A percentile compares a stretch with the other conserved stretches of the same genome.
Conservation (phyloP, 2,797 vertebrate species). For the Heteromormyrus szaboi region DNA sequence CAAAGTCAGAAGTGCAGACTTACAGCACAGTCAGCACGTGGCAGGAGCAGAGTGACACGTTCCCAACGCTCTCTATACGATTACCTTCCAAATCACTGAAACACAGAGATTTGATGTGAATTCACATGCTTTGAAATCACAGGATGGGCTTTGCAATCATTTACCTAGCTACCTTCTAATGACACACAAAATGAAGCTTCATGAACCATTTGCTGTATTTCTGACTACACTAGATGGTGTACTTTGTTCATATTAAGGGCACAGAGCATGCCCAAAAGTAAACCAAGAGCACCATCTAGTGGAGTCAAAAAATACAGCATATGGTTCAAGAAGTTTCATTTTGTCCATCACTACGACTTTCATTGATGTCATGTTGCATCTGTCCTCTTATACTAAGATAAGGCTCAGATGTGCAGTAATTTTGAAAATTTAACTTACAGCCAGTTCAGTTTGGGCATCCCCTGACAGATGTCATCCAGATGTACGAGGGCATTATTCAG, state of each 20-base stretch:
- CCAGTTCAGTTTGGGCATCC: slow-evolving; percentile 87
- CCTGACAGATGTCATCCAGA: slow-evolving; percentile 79
- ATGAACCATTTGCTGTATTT: background rate
- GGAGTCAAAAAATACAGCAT: background rate
- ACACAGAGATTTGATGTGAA: background rate
- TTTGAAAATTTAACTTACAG: slow-evolving; percentile 67
- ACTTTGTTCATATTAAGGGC: background rate
- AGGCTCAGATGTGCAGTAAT: background rate
- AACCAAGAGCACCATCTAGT: background rate
- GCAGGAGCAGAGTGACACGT: slow-evolving; percentile 80
- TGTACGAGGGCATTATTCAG: slow-evolving; percentile 78
- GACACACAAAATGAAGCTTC: background rate
- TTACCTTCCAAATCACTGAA: slow-evolving; percentile 88
- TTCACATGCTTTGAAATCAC: background rate
- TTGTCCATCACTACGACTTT: background rate
- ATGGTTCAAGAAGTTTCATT: background rate
- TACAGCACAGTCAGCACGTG: slow-evolving; percentile 85
- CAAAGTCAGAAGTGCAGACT: slow-evolving; percentile 48
- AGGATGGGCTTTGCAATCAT: background rate
- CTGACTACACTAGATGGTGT: background rate
- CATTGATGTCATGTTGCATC: background rate
- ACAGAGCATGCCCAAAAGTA: background rate
- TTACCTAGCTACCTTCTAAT: background rate
- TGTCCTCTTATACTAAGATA: background rate
- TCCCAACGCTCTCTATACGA: slow-evolving; percentile 76